phyloP scores from a whole-genome alignment of 2,113 vertebrate genomes.

The Stegostoma tigrinum region DNA sequence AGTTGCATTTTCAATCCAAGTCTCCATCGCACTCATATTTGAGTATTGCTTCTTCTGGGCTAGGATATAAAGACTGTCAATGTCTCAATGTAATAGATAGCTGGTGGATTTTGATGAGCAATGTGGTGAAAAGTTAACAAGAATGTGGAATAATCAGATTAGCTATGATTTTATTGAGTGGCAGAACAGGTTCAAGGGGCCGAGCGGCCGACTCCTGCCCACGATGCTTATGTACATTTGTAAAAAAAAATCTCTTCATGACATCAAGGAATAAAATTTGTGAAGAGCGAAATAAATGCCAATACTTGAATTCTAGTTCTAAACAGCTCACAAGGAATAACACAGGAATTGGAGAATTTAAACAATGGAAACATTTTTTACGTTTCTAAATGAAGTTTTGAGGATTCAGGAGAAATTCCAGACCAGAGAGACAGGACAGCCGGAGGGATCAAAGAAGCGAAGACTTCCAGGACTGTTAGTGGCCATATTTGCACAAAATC shows the following conservation, averaged over 20 bases:
- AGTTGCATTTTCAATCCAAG: too few relatives aligned
- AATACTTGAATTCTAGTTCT: not conserved
- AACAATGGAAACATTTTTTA: not conserved
- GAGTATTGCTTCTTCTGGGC: too few relatives aligned
- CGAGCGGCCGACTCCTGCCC: too few relatives aligned
- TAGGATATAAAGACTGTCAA: too few relatives aligned
- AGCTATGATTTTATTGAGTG: too few relatives aligned
- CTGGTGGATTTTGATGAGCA: too few relatives aligned
- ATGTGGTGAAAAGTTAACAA: too few relatives aligned
- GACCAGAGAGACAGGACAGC: not conserved
- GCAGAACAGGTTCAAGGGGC: too few relatives aligned
- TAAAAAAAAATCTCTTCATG: not conserved
- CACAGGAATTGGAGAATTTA: not conserved
- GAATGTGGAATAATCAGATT: too few relatives aligned
- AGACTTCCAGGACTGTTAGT: not conserved
- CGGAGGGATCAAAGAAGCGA: not conserved
- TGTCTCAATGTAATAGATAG: too few relatives aligned
- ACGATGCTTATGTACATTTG: too few relatives aligned
- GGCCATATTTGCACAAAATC: not conserved
- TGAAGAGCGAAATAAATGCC: not conserved
- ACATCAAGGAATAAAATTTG: not conserved
- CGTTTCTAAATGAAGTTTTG: not conserved
- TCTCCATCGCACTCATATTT: too few relatives aligned
- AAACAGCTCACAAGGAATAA: not conserved
- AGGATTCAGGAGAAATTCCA: not conserved